Evolutionary conservation across 2,888 invertebrate species (phyloP).

Genomic region (Zhengitettix transpicula): DNA sequence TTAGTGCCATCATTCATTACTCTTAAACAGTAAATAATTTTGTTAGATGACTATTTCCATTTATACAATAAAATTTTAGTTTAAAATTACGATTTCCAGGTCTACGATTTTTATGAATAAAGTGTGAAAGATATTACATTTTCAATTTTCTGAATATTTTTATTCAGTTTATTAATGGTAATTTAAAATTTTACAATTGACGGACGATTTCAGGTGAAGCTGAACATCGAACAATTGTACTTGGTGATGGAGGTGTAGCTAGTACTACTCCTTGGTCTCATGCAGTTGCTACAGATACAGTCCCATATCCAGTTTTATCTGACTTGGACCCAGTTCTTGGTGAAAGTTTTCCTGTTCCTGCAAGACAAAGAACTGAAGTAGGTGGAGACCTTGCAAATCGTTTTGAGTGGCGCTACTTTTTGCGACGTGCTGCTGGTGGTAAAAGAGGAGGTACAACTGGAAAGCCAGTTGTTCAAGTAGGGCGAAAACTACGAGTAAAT

Average conservation of each 20-base stretch:
- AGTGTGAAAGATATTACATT: neutral
- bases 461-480: constrained; percentile 66
- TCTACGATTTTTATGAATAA: too few species aligned
- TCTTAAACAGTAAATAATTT: too few species aligned
- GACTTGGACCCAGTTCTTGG: constrained; percentile 76
- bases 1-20: too few species aligned
- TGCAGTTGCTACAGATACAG: constrained; percentile 72
- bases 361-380: constrained; percentile 77
- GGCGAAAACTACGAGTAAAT: constrained; percentile 71
- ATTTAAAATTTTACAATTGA: too few species aligned
- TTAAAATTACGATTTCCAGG: too few species aligned
- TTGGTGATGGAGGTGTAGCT: constrained; percentile 69
- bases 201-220: constrained; percentile 45
- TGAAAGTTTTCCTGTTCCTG: constrained; percentile 81
- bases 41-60: too few species aligned
- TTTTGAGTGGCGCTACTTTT: constrained; percentile 91
- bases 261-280: constrained; percentile 76
- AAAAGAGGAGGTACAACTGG: constrained; percentile 32
- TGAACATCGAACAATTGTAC: constrained; percentile 61
- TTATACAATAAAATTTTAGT: too few species aligned
- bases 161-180: neutral
- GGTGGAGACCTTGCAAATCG: constrained; percentile 81
- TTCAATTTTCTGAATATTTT: neutral
- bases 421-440: constrained; percentile 51
- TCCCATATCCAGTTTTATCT: constrained; percentile 77